Conservation (phyloP, 2,797 vertebrate species). For the Danio kyathit region DNA sequence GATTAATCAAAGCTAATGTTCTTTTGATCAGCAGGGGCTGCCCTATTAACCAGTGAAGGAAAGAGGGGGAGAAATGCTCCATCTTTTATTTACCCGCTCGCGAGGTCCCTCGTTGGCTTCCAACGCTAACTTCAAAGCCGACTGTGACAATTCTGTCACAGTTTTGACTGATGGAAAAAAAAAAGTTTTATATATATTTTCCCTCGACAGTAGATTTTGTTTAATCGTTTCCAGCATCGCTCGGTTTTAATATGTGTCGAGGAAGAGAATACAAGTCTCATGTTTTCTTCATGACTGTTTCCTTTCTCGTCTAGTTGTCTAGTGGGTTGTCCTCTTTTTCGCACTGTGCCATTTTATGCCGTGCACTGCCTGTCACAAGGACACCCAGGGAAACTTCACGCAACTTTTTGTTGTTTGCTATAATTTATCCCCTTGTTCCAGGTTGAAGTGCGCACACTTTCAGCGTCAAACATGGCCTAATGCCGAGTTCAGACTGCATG, state of each 20-base stretch:
- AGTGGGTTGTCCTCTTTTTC: slow-evolving; percentile 66
- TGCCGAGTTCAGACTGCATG: too few species aligned
- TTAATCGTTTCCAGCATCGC: slow-evolving; percentile 67
- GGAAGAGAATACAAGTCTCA: slow-evolving; percentile 53
- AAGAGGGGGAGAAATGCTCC: slow-evolving; percentile 50
- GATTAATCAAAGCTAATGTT: slow-evolving; percentile 78
- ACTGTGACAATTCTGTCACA: slow-evolving; percentile 69
- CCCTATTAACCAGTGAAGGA: slow-evolving; percentile 66
- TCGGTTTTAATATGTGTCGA: slow-evolving; percentile 58
- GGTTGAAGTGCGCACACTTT: slow-evolving; percentile 33
- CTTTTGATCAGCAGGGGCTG: slow-evolving; percentile 72
- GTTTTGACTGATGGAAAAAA: slow-evolving; percentile 66
- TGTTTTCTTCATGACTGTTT: slow-evolving; percentile 60
- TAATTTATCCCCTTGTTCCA: slow-evolving; percentile 60
- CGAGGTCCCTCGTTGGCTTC: slow-evolving; percentile 58
- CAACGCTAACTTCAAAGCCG: slow-evolving; percentile 67
- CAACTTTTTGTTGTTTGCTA: slow-evolving; percentile 50
- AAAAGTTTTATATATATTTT: slow-evolving; percentile 58
- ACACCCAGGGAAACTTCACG: slow-evolving; percentile 55
- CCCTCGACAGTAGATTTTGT: slow-evolving; percentile 59
- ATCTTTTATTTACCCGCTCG: slow-evolving; percentile 74
- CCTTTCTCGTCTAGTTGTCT: slow-evolving; percentile 57
- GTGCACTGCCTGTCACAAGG: slow-evolving; percentile 54
- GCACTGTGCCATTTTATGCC: slow-evolving; percentile 58
- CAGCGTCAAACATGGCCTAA: slow-evolving; percentile 24